These are phyloP conservation scores for Cephus cinctus DNA, from an alignment of 1,140 invertebrate species.

Conservation along the genomic window DNA sequence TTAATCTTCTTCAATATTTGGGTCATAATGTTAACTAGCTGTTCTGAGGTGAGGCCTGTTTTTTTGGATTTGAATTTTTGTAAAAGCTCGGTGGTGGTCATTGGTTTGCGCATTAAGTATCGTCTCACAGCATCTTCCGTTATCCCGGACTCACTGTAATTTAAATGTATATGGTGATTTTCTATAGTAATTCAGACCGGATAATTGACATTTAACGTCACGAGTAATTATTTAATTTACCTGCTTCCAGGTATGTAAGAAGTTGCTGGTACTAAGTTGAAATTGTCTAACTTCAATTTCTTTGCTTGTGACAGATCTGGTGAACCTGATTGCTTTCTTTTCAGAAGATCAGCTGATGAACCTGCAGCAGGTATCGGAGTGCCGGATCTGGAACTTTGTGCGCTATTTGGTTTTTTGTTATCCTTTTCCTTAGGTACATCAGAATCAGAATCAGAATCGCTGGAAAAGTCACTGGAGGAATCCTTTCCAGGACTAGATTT, in stretches of 20 bases:
- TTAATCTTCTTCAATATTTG: constrained; percentile 94
- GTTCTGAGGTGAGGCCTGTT: constrained; percentile 84
- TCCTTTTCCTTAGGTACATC: constrained; percentile 61
- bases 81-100: constrained; percentile 92
- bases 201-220: too few species aligned
- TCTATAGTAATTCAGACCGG: too few species aligned
- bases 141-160: constrained; percentile 79
- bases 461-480: constrained; percentile 72
- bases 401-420: constrained; percentile 50
- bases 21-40: constrained; percentile 90
- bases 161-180: too few species aligned
- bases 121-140: constrained; percentile 91
- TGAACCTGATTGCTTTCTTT: constrained; percentile 55
- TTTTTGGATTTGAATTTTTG: constrained; percentile 96
- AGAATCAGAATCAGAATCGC: constrained; percentile 71
- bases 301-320: constrained; percentile 61
- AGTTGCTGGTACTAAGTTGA: constrained; percentile 43
- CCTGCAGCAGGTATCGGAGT: constrained; percentile 57
- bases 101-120: constrained; percentile 92
- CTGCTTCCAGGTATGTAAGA: constrained; percentile 53
- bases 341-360: constrained; percentile 33
- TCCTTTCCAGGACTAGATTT: constrained; percentile 49
- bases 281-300: constrained; percentile 62
- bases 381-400: constrained; percentile 64
- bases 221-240: constrained; percentile 26